Evolutionary conservation across 2,113 vertebrate genomes (phyloP).

Genomic region (Cyanocitta stelleri): DNA sequence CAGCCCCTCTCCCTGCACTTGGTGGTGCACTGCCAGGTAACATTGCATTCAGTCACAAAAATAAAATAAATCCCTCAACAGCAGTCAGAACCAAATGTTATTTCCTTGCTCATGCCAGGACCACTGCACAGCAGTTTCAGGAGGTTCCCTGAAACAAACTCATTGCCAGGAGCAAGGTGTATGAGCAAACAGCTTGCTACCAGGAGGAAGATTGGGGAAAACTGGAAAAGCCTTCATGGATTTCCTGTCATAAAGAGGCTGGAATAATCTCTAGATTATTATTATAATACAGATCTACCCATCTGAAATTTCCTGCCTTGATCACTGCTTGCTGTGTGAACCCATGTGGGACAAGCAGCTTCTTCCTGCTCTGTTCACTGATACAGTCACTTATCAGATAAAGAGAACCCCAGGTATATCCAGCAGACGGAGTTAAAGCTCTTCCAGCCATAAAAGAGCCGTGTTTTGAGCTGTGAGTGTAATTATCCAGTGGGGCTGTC

Average conservation of each 20-base stretch:
- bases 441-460: neutral
- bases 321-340: neutral
- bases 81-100: neutral
- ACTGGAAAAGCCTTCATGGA: neutral
- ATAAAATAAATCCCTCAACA: neutral
- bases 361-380: neutral
- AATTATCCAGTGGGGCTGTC: neutral
- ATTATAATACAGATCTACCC: neutral
- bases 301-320: neutral
- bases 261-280: neutral
- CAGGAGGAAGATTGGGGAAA: neutral
- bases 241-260: neutral
- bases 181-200: neutral
- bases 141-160: neutral
- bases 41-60: neutral
- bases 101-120: neutral
- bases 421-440: neutral
- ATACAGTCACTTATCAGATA: neutral
- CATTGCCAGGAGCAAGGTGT: neutral
- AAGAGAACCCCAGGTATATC: neutral
- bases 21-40: neutral
- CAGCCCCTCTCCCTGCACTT: neutral
- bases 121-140: neutral
- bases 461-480: neutral
- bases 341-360: accelerated